Percentiles rank a stretch among this genome's conserved stretches.
phyloP scores from a whole-genome alignment of 2,113 vertebrate species.

The Alexandromys fortis region DNA sequence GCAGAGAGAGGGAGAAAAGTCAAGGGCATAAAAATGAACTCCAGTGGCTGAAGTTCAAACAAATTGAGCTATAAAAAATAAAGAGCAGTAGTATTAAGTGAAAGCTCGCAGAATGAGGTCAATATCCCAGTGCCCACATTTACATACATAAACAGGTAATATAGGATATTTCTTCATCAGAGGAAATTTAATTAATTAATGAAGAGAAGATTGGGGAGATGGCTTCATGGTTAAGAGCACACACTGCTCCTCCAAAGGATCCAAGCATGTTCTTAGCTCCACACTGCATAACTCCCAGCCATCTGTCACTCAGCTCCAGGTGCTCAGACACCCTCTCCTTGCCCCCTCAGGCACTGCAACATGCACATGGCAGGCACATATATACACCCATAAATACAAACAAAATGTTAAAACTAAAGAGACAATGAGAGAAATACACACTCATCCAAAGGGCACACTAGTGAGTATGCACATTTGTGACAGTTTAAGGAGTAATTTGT shows the following conservation, averaged over 20 bases:
- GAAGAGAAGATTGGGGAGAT: neutral
- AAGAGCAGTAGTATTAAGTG: neutral
- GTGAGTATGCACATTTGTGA: neutral
- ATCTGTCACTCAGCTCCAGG: neutral
- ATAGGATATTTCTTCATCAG: neutral
- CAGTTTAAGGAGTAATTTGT: neutral
- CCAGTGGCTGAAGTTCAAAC: neutral
- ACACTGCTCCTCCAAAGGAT: neutral
- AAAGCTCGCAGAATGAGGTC: neutral
- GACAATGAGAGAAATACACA: neutral
- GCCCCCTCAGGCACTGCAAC: neutral
- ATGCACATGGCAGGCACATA: neutral
- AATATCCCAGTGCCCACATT: neutral
- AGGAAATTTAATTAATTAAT: slow-evolving; percentile 20
- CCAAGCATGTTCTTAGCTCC: neutral
- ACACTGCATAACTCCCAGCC: neutral
- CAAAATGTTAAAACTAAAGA: neutral
- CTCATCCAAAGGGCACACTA: neutral
- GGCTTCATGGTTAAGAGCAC: neutral
- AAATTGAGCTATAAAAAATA: neutral
- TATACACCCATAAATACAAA: neutral
- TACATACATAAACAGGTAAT: neutral
- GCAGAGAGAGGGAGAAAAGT: neutral
- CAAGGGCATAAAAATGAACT: neutral
- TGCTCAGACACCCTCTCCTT: neutral